These are phyloP conservation scores for Drosophila mulleri DNA, from an alignment of 2,888 invertebrate species.

Conservation along the genomic window DNA sequence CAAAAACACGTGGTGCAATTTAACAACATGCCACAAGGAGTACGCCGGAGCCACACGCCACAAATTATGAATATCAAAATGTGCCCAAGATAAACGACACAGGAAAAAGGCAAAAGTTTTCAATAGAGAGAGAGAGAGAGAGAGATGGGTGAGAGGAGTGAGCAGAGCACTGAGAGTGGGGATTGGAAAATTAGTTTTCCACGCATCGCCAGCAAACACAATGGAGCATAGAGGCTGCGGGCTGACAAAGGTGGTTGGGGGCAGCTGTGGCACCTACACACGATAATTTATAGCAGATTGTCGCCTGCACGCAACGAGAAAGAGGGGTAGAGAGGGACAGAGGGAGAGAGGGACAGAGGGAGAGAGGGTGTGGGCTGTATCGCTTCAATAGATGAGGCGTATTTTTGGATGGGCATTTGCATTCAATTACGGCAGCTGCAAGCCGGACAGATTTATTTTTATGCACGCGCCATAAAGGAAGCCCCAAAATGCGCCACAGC, in stretches of 20 bases:
- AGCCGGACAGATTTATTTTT: conserved; percentile 79
- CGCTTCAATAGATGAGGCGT: conserved; percentile 53
- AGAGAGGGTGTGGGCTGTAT: conserved; percentile 1
- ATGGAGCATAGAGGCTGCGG: conserved; percentile 74
- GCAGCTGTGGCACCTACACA: conserved; percentile 74
- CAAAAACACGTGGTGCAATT: conserved; percentile 85
- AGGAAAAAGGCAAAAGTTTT: conserved; percentile 47
- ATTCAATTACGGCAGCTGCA: conserved; percentile 83
- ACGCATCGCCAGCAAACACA: conserved; percentile 83
- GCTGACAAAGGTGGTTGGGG: neutral
- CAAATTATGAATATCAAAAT: conserved; percentile 77
- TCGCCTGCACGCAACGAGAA: conserved; percentile 54
- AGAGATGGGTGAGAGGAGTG: no score
- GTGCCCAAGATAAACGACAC: conserved; percentile 68
- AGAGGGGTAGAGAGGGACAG: neutral
- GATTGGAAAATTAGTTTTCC: conserved; percentile 84
- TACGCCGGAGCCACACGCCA: conserved; percentile 67
- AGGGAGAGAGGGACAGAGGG: neutral
- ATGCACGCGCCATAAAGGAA: conserved; percentile 68
- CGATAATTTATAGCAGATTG: conserved; percentile 83
- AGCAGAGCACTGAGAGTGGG: conserved; percentile 8
- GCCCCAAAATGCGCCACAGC: conserved; percentile 65
- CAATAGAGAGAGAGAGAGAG: conserved; percentile 5
- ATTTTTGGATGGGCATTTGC: conserved; percentile 81
- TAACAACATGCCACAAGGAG: conserved; percentile 65